A percentile compares a stretch with the other conserved stretches of the same genome.
Evolutionary conservation across 2,888 invertebrate species (phyloP).

Genomic region (Theodoxus fluviatilis): DNA sequence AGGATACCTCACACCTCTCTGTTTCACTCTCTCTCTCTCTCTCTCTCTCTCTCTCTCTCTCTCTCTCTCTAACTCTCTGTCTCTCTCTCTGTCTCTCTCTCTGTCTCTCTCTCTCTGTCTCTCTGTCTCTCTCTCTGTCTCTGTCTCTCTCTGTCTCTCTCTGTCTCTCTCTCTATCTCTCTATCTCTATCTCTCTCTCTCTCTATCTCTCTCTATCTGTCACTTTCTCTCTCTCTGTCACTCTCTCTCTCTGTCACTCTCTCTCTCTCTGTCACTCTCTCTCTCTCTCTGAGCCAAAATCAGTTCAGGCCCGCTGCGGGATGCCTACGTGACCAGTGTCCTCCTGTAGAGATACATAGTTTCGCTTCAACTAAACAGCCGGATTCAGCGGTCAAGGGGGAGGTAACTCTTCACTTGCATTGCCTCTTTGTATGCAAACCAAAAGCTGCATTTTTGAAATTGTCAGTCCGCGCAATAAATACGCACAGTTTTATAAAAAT

Average conservation of each 20-base stretch:
- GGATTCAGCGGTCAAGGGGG: too few species aligned
- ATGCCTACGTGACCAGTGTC: too few species aligned
- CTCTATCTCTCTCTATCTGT: slow-evolving; percentile 2
- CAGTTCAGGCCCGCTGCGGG: too few species aligned
- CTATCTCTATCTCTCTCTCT: not conserved
- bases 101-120: not conserved
- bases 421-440: too few species aligned
- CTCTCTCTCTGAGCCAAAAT: slow-evolving; percentile 8
- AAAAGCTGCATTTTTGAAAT: too few species aligned
- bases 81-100: not conserved
- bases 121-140: not conserved
- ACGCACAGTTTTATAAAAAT: too few species aligned
- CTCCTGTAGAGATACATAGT: too few species aligned
- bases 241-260: not conserved
- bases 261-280: slow-evolving; percentile 3
- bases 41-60: slow-evolving; percentile 16
- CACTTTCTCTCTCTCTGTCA: not conserved
- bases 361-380: too few species aligned
- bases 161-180: not conserved
- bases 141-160: not conserved
- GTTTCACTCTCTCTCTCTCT: not conserved
- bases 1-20: not conserved
- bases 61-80: not conserved
- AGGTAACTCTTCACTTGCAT: too few species aligned
- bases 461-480: too few species aligned